Conservation (phyloP, 2,888 invertebrate species). For the Platyscelio sp. region DNA sequence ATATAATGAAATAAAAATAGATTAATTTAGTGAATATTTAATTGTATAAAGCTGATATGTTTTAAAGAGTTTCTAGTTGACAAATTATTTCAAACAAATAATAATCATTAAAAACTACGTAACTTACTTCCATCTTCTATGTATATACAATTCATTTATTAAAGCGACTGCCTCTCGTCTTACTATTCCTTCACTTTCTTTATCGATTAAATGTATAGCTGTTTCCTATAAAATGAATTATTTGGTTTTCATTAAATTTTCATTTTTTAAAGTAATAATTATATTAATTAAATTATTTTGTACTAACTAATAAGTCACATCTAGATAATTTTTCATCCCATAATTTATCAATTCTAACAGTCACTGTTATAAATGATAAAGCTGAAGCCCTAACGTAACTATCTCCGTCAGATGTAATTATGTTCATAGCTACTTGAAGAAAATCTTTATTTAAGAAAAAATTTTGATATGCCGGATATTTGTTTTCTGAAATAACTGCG, state of each 20-base stretch:
- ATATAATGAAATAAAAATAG: too few relatives aligned
- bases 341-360: slow-evolving; percentile 88
- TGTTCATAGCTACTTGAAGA: slow-evolving; percentile 88
- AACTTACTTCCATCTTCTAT: slow-evolving; percentile 87
- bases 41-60: too few relatives aligned
- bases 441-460: slow-evolving; percentile 89
- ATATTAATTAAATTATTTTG: slow-evolving; percentile 33
- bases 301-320: slow-evolving; percentile 88
- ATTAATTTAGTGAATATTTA: too few relatives aligned
- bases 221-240: slow-evolving; percentile 74
- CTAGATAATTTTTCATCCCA: slow-evolving; percentile 89
- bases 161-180: slow-evolving; percentile 90
- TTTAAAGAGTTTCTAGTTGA: too few relatives aligned
- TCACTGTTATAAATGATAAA: slow-evolving; percentile 89
- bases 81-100: too few relatives aligned
- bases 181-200: slow-evolving; percentile 92
- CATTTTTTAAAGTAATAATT: too few relatives aligned
- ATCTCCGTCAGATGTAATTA: slow-evolving; percentile 90
- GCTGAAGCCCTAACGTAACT: slow-evolving; percentile 92
- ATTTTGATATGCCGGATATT: slow-evolving; percentile 92
- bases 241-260: background rate
- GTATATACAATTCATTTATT: slow-evolving; percentile 89
- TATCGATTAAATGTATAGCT: slow-evolving; percentile 87
- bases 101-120: too few relatives aligned
- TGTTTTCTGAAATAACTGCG: slow-evolving; percentile 89